Percentiles rank a stretch among this genome's conserved stretches.
Evolutionary conservation across 2,797 vertebrate genomes (phyloP).

Genomic region (Peromyscus nudipes): DNA sequence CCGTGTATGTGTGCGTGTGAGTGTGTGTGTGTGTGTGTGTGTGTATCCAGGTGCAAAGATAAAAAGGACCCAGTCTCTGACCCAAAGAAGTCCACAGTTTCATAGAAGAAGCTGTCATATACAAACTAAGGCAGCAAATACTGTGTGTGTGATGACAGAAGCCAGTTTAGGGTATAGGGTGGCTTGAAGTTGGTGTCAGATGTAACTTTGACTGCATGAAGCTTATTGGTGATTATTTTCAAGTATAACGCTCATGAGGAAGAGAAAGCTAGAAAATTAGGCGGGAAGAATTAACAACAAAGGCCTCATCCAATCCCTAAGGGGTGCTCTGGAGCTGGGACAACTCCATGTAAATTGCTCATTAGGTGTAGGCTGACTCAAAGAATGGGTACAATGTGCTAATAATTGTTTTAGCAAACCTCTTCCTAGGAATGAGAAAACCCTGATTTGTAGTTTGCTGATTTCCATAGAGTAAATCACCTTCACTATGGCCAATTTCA

Average conservation of each 20-base stretch:
- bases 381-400: background rate
- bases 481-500: constrained; percentile 39
- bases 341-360: background rate
- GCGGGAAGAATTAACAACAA: background rate
- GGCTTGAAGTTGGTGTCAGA: background rate
- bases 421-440: background rate
- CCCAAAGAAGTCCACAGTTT: constrained; percentile 42
- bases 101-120: background rate
- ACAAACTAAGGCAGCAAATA: constrained; percentile 31
- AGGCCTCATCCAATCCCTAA: background rate
- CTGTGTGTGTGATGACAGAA: background rate
- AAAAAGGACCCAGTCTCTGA: constrained; percentile 30
- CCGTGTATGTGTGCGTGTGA: too few species aligned
- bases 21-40: background rate
- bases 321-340: background rate
- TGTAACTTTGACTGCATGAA: constrained; percentile 16
- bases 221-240: constrained; percentile 45
- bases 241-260: background rate
- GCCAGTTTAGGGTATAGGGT: background rate
- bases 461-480: constrained; percentile 52
- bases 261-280: background rate
- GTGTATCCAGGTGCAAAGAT: background rate
- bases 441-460: constrained; percentile 50
- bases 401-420: constrained; percentile 39
- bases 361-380: constrained; percentile 9